Base-by-base conservation (phyloP, 2,888 invertebrate species). In the Eumerus sabulonum region DNA sequence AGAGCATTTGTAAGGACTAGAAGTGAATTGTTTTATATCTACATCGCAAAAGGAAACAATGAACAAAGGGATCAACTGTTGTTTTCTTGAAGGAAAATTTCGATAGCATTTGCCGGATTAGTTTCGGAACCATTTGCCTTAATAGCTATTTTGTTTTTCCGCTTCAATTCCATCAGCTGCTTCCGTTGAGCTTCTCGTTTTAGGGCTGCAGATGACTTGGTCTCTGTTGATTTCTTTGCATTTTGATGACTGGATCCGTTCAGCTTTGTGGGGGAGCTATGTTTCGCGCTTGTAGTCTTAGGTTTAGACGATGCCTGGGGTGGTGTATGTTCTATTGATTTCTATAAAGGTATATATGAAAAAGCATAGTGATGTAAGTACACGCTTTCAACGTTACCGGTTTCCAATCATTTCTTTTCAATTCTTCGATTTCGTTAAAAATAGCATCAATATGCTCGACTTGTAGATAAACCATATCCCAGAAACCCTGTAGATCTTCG, bases 401-500 rank as follows among this genome's bases (percentile, higher is more conserved):
- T 87, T 92, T 90, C 95, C 96, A 96, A 70, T 92, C 90, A 82
- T 93, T 93, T 11, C 87, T 90, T 84, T 91, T 92, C 11, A 94
- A 88, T 9, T 86, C 85, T 5, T 92, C 92, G 40, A 96, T 91
- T 72, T 94, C 93, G 12, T 92, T 91, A 87, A 95, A 96, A 83
- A 95, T 90, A 3, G 92, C 91, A 86, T 96, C 93, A 62, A 98
- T 93, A 85, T 97, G 95, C 76, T 93, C 92, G 16, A 98, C 95
- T 90, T 98, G 98, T 54, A 98, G 91, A 87, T 94, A 93, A 27
- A 98, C 96, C 97, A 98, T 97, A 89, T 98, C 98, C 98, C 98
- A 98, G 90, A 98, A 98, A 0, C 98, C 98, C 85, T 95, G 96
- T 81, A 98, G 90, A 88, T 98, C 98, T 84, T 95, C 94, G 82